A percentile compares a stretch with the other conserved stretches of the same genome.
These are phyloP conservation scores for Pseudomugil gertrudae DNA, from an alignment of 2,797 vertebrate genomes.

Conservation along the genomic window DNA sequence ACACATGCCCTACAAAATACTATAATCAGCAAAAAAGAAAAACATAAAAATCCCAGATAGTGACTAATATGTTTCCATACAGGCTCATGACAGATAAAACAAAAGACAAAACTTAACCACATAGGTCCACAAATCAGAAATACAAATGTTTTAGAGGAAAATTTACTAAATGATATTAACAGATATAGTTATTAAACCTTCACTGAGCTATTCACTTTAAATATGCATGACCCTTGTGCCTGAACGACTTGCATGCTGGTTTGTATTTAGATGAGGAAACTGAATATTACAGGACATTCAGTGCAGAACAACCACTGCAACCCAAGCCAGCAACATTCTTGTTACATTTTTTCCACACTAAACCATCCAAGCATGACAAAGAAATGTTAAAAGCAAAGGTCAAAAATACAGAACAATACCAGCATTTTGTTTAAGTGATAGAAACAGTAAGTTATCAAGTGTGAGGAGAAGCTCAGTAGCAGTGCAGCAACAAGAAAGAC, in stretches of 20 bases:
- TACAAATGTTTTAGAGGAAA: background rate
- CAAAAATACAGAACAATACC: no score
- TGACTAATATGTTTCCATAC: background rate
- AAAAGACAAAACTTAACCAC: background rate
- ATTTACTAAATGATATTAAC: background rate
- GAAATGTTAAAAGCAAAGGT: no score
- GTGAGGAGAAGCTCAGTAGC: slow-evolving; percentile 6
- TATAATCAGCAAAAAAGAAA: background rate
- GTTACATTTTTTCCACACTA: slow-evolving; percentile 15
- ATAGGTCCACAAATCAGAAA: background rate
- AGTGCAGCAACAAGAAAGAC: slow-evolving; percentile 20
- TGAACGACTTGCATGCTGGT: background rate
- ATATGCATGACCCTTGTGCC: background rate
- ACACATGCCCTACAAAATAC: background rate
- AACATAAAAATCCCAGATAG: background rate
- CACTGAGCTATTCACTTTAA: slow-evolving; percentile 5
- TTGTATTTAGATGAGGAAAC: slow-evolving; percentile 23
- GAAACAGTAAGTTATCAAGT: no score
- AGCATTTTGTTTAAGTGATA: no score
- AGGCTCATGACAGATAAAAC: background rate
- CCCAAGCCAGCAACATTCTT: slow-evolving; percentile 19
- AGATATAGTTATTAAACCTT: background rate
- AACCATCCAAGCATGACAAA: slow-evolving; percentile 34
- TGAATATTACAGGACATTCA: slow-evolving; percentile 16
- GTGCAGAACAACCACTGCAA: slow-evolving; percentile 15